phyloP scores from a whole-genome alignment of 2,888 invertebrate species.

The Stenchaetothrips biformis region DNA sequence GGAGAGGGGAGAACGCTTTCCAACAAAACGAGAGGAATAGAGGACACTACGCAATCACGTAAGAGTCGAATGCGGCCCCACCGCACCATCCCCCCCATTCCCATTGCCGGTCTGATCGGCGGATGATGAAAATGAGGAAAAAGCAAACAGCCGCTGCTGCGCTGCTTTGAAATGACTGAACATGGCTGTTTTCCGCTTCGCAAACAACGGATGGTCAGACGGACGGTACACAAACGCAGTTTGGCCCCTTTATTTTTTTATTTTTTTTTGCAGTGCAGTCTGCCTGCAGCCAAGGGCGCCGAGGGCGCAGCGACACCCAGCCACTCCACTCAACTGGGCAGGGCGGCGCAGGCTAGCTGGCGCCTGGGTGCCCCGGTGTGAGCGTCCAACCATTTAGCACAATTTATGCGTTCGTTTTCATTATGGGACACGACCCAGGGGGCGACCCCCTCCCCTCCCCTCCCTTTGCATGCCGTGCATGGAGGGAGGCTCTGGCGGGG shows the following conservation, averaged over 20 bases:
- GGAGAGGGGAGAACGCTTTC: not conserved
- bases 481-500: not conserved
- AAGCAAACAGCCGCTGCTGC: no score
- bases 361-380: not conserved
- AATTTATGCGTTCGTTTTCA: conserved; percentile 25
- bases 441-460: not conserved
- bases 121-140: not conserved
- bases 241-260: no score
- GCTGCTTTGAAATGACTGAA: no score
- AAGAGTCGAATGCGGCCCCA: not conserved
- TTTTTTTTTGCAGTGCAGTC: no score
- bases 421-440: conserved; percentile 17
- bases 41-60: not conserved
- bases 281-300: no score
- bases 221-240: no score
- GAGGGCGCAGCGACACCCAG: no score
- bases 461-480: not conserved
- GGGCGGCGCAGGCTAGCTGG: not conserved
- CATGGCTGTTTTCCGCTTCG: no score
- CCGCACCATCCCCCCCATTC: not conserved
- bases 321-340: not conserved
- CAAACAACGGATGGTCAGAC: no score
- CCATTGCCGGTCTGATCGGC: not conserved
- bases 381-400: conserved; percentile 8
- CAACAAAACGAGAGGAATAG: not conserved